phyloP scores from a whole-genome alignment of 2,888 invertebrate species.

The Pecten maximus region DNA sequence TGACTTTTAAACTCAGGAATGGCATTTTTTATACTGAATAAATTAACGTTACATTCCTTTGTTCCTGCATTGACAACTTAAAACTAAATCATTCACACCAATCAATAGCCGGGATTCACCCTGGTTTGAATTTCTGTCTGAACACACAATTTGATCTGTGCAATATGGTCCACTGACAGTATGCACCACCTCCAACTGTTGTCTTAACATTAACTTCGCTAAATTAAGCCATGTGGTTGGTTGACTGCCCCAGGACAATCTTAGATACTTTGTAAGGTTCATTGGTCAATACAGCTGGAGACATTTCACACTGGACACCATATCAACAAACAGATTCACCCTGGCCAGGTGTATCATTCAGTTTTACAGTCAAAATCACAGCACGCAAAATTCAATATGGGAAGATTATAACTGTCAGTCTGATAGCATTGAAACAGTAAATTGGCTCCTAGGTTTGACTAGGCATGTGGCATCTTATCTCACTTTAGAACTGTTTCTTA shows the following conservation, averaged over 20 bases:
- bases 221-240: background rate
- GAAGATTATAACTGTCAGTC: conserved; percentile 30
- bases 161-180: background rate
- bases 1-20: conserved; percentile 18
- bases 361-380: conserved; percentile 22
- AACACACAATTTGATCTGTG: background rate
- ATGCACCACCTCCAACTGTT: background rate
- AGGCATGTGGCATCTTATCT: background rate
- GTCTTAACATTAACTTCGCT: background rate
- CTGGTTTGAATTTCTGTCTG: background rate
- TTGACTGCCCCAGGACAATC: background rate
- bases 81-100: background rate
- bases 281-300: background rate
- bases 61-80: conserved; percentile 15
- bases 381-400: conserved; percentile 11
- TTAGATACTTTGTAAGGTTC: background rate
- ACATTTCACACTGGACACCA: background rate
- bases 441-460: background rate
- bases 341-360: background rate
- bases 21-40: conserved; percentile 9
- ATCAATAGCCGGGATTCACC: background rate
- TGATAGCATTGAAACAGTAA: background rate
- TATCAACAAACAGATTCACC: background rate
- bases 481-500: background rate
- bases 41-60: conserved; percentile 18